Conservation (phyloP, 2,888 invertebrate genomes). For the Camponotus fellah region DNA sequence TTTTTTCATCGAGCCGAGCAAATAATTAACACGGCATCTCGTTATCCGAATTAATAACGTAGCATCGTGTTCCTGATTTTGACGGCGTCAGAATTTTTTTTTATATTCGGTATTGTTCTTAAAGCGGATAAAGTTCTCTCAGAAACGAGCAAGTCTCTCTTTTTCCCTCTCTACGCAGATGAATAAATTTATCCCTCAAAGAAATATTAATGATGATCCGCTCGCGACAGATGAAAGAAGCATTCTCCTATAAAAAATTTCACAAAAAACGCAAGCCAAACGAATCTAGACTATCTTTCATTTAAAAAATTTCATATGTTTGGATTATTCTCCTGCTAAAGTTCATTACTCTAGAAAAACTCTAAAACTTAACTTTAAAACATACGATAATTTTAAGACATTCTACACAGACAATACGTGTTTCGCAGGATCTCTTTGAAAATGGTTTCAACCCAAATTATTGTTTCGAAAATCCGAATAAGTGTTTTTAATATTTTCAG, state of each 20-base stretch:
- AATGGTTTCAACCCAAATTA: background rate
- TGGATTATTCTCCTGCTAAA: background rate
- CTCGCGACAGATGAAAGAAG: constrained; percentile 4
- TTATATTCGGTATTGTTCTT: constrained; percentile 28
- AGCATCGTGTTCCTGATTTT: constrained; percentile 42
- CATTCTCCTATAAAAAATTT: background rate
- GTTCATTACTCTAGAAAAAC: background rate
- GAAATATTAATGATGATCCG: constrained; percentile 26
- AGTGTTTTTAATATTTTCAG: constrained; percentile 36
- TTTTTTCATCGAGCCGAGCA: constrained; percentile 36
- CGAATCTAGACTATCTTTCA: background rate
- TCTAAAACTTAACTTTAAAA: background rate
- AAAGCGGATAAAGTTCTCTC: constrained; percentile 29
- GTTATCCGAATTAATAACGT: constrained; percentile 51
- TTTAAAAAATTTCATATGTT: background rate
- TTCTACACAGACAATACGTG: background rate
- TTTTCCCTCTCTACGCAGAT: background rate
- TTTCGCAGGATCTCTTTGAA: background rate
- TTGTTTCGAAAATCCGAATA: background rate
- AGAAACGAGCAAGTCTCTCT: constrained; percentile 6
- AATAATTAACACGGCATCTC: constrained; percentile 52
- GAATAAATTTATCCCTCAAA: constrained; percentile 31
- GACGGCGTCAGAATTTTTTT: constrained; percentile 37
- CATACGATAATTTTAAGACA: background rate
- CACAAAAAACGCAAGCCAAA: background rate